These are phyloP conservation scores for Oncorhynchus tshawytscha DNA, from an alignment of 2,113 vertebrate species.

Conservation along the genomic window DNA sequence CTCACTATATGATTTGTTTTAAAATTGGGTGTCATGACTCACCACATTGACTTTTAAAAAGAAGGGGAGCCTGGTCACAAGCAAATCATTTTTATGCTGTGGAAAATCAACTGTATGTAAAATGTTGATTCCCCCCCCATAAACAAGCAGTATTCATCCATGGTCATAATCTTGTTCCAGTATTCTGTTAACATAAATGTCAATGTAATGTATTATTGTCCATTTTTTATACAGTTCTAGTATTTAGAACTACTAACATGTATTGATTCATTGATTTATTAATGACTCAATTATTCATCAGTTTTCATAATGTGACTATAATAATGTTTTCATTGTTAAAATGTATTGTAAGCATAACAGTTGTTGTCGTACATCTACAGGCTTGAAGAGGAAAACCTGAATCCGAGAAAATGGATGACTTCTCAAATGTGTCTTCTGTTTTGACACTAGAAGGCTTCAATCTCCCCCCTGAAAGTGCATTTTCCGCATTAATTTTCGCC, in stretches of 20 bases:
- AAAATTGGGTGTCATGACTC: neutral
- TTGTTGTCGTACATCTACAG: neutral
- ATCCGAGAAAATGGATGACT: conserved; percentile 28
- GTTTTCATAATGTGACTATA: too few relatives aligned
- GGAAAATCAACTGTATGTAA: neutral
- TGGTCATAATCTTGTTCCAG: too few relatives aligned
- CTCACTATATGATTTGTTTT: neutral
- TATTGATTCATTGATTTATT: too few relatives aligned
- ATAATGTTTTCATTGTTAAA: neutral
- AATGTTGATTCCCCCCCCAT: neutral
- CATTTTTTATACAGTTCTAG: too few relatives aligned
- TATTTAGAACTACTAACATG: too few relatives aligned
- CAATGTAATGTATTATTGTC: too few relatives aligned
- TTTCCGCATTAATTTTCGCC: conserved; percentile 63
- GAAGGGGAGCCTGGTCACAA: neutral
- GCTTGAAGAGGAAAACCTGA: neutral
- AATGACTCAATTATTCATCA: too few relatives aligned
- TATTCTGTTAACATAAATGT: too few relatives aligned
- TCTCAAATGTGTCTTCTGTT: conserved; percentile 49
- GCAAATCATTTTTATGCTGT: neutral
- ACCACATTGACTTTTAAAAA: neutral
- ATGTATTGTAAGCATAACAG: neutral
- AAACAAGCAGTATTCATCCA: too few relatives aligned
- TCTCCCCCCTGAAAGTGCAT: conserved; percentile 36
- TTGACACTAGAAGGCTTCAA: conserved; percentile 48